A percentile compares a stretch with the other conserved stretches of the same genome.
These are phyloP conservation scores for Harpalus rufipes DNA, from an alignment of 2,888 invertebrate genomes.

Conservation along the genomic window DNA sequence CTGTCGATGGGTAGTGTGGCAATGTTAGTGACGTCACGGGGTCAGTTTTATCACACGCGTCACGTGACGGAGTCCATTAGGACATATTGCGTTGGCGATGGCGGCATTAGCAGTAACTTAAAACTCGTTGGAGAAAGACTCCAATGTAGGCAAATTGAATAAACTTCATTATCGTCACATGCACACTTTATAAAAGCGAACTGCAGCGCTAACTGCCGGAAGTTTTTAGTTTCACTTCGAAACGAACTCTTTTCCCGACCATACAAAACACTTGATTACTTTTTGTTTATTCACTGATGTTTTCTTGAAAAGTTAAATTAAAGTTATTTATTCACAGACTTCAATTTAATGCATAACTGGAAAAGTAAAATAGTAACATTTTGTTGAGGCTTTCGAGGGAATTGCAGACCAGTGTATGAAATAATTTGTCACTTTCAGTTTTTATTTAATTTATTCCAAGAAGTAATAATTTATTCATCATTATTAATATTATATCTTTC, in stretches of 20 bases:
- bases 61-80: constrained; percentile 64
- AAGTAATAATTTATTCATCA: no score
- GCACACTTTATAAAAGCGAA: constrained; percentile 37
- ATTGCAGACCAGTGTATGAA: no score
- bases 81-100: constrained; percentile 60
- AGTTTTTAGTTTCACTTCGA: constrained; percentile 51
- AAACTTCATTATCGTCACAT: constrained; percentile 52
- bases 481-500: no score
- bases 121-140: constrained; percentile 51
- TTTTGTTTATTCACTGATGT: background rate
- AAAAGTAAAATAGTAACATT: no score
- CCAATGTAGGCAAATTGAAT: constrained; percentile 51
- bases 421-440: no score
- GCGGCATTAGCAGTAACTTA: constrained; percentile 63
- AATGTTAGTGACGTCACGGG: background rate
- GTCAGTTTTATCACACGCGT: constrained; percentile 56
- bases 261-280: constrained; percentile 34
- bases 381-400: no score
- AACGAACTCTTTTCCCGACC: constrained; percentile 4
- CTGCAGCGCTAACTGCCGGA: constrained; percentile 48
- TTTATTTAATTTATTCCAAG: no score
- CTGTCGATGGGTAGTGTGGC: background rate
- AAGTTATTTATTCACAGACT: no score
- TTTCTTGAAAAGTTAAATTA: no score
- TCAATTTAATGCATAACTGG: no score